phyloP scores from a whole-genome alignment of 2,113 vertebrate genomes.

The Pseudois nayaur region DNA sequence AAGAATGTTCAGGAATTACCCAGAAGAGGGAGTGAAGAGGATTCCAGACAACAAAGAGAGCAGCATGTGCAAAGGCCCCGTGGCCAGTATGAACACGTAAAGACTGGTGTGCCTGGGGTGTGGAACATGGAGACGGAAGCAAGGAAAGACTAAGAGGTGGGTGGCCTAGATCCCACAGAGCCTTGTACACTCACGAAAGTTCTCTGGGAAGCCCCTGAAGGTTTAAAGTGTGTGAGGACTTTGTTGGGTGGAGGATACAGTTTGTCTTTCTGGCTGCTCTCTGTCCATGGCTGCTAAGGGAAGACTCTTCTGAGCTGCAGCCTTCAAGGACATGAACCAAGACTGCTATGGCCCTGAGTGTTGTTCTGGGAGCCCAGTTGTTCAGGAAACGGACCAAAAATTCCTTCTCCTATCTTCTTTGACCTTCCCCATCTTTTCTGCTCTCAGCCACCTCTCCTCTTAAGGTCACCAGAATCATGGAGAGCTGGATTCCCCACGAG shows the following conservation, averaged over 20 bases:
- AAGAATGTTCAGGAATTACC: background rate
- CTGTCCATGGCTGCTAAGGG: background rate
- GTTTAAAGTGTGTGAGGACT: background rate
- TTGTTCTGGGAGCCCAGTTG: background rate
- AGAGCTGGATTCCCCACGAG: background rate
- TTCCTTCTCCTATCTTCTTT: background rate
- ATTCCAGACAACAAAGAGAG: background rate
- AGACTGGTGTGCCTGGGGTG: background rate
- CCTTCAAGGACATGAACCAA: background rate
- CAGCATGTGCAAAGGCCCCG: background rate
- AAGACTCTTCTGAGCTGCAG: background rate
- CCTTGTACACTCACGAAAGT: background rate
- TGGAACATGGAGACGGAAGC: background rate
- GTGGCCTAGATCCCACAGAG: background rate
- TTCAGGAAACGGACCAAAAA: background rate
- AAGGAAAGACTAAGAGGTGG: background rate
- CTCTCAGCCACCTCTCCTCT: background rate
- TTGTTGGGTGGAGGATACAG: too few relatives aligned
- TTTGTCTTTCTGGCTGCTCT: background rate
- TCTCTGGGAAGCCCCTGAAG: background rate
- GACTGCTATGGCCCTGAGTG: background rate
- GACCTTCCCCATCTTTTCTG: too few relatives aligned
- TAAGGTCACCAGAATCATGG: background rate
- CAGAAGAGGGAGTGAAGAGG: too few relatives aligned
- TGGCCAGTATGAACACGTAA: background rate